These are phyloP conservation scores for Phodopus roborovskii DNA, from an alignment of 2,113 vertebrate genomes.

Conservation along the genomic window DNA sequence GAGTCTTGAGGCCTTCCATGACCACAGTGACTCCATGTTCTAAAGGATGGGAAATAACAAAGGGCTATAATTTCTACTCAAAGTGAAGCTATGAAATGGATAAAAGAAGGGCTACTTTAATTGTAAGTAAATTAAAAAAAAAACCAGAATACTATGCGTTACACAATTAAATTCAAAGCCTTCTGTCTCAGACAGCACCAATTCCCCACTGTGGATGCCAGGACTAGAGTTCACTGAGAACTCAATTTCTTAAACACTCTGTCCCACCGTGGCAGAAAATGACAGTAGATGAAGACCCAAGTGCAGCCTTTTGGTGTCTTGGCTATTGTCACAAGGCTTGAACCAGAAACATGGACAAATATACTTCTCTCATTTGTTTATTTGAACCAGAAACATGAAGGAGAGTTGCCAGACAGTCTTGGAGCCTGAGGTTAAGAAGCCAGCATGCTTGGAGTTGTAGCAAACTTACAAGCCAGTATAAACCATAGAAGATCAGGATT, in stretches of 20 bases:
- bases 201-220: not conserved
- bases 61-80: conserved; percentile 8
- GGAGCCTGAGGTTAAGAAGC: conserved; percentile 39
- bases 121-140: not conserved
- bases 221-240: not conserved
- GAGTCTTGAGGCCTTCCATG: conserved; percentile 23
- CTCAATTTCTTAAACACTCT: not conserved
- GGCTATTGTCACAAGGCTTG: not conserved
- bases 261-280: not conserved
- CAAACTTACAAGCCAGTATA: not conserved
- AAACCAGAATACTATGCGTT: not conserved
- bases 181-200: not conserved
- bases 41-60: conserved; percentile 2
- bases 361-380: conserved; percentile 28
- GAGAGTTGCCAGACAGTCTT: conserved; percentile 20
- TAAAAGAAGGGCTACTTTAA: not conserved
- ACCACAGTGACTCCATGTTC: not conserved
- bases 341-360: conserved; percentile 12
- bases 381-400: conserved; percentile 52
- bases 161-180: not conserved
- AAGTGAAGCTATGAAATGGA: not conserved
- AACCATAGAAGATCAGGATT: conserved; percentile 50
- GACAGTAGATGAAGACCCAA: not conserved
- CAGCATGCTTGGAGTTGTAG: conserved; percentile 15
- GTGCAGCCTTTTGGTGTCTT: not conserved